Evolutionary conservation across 2,888 invertebrate species (phyloP), one percentile per base, ranked within the genome.

Genomic region (Calliscelio sp.): DNA sequence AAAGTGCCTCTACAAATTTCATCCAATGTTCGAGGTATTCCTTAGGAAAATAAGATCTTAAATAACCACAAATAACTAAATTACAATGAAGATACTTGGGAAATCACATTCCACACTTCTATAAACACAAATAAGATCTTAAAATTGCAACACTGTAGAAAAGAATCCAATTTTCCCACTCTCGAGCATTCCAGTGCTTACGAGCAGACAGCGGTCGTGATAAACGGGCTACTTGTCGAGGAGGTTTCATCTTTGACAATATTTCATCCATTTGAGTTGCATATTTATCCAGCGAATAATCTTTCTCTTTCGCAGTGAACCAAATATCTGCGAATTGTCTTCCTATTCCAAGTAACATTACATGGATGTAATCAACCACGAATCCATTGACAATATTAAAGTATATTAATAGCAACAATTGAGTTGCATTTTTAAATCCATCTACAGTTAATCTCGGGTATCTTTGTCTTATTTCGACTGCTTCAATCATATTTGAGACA

Each of bases 361-460:
- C 65, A 28, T 88, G 87, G 6, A 88, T 86, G 61, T 80, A 85
- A 65, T 88, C 86, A 3, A 74, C 66, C n/a, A 49, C 46, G 10
- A 88, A 71, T 22, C 81, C 77, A 8, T 86, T 57, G 6, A 82
- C 73, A 14, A 87, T 85, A 65, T 88, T 55, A 68, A 87, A 88
- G 16, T 55, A 10, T 6, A 65, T 38, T 24, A 86, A 75, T 22
- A 11, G n/a, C 4, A 71, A 10, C 10, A 85, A 66, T 25, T n/a
- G 10, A 4, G 83, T 38, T 20, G 44, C 28, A n/a, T n/a, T n/a
- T n/a, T n/a, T n/a, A n/a, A n/a, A n/a, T n/a, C n/a, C n/a, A n/a
- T n/a, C n/a, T n/a, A n/a, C n/a, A n/a, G n/a, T n/a, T n/a, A n/a
- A n/a, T n/a, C n/a, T n/a, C n/a, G n/a, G n/a, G n/a, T n/a, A n/a